Conservation (phyloP, 2,888 invertebrate species). For the Diaperis boleti region DNA sequence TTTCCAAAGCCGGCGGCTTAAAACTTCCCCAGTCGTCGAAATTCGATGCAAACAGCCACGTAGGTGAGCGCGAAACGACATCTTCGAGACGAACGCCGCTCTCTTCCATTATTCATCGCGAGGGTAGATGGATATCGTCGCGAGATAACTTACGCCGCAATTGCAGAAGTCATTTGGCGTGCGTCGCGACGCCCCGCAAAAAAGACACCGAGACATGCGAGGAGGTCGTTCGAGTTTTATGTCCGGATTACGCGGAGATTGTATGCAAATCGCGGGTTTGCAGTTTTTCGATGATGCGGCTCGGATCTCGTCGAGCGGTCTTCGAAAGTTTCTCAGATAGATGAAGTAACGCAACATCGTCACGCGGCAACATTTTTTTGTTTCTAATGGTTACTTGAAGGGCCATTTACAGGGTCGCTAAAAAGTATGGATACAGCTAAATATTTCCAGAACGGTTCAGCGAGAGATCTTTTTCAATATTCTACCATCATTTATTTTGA, state of each 20-base stretch:
- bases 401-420: no score
- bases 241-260: background rate
- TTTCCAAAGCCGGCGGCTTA: constrained; percentile 39
- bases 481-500: no score
- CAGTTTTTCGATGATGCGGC: background rate
- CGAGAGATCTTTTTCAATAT: no score
- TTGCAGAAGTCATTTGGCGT: constrained; percentile 64
- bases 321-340: no score
- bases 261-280: background rate
- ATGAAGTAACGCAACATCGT: no score
- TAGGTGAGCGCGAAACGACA: constrained; percentile 4
- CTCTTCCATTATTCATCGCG: constrained; percentile 58
- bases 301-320: no score
- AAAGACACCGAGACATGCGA: background rate
- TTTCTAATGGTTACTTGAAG: background rate
- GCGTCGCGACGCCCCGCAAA: constrained; percentile 45
- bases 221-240: background rate
- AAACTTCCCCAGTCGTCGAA: constrained; percentile 36
- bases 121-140: constrained; percentile 61
- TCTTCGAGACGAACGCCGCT: constrained; percentile 47
- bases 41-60: constrained; percentile 30
- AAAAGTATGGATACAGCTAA: no score
- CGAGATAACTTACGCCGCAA: constrained; percentile 63
- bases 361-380: background rate
- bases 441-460: no score